A percentile compares a stretch with the other conserved stretches of the same genome.
These are phyloP conservation scores for Arctopsyche grandis DNA, from an alignment of 1,140 invertebrate genomes.

Conservation along the genomic window DNA sequence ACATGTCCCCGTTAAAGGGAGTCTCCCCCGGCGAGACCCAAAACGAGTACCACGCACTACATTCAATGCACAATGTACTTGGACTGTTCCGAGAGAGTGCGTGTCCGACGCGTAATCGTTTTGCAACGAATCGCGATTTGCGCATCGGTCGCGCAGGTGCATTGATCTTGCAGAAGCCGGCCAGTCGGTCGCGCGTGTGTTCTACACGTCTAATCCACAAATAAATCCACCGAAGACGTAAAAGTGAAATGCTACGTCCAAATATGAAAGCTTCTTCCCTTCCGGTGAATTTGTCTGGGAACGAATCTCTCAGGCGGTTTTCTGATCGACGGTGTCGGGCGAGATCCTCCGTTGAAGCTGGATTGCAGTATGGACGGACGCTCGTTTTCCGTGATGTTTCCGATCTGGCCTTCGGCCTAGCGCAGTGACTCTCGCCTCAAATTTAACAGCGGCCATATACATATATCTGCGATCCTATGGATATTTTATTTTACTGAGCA, in stretches of 20 bases:
- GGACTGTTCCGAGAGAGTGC: too few species aligned
- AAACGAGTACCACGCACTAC: not conserved
- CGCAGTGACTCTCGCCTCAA: too few species aligned
- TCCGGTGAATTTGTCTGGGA: not conserved
- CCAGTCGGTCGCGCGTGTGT: conserved; percentile 21
- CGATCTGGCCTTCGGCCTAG: too few species aligned
- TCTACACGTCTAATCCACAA: not conserved
- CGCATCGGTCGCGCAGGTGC: not conserved
- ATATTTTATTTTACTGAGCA: too few species aligned
- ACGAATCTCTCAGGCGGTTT: not conserved
- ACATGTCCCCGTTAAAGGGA: not conserved
- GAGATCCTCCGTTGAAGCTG: too few species aligned
- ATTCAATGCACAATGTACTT: not conserved
- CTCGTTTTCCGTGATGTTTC: too few species aligned
- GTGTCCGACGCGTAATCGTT: not conserved
- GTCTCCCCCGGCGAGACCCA: not conserved
- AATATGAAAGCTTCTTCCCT: not conserved
- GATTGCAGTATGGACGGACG: too few species aligned
- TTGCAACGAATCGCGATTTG: not conserved
- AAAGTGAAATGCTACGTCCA: conserved; percentile 3
- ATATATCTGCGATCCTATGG: too few species aligned
- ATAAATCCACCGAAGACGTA: not conserved
- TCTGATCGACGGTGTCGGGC: not conserved
- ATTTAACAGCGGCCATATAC: too few species aligned
- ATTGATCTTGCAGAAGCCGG: conserved; percentile 6